phyloP scores from a whole-genome alignment of 2,888 invertebrate genomes.

The Limnephilus marmoratus region DNA sequence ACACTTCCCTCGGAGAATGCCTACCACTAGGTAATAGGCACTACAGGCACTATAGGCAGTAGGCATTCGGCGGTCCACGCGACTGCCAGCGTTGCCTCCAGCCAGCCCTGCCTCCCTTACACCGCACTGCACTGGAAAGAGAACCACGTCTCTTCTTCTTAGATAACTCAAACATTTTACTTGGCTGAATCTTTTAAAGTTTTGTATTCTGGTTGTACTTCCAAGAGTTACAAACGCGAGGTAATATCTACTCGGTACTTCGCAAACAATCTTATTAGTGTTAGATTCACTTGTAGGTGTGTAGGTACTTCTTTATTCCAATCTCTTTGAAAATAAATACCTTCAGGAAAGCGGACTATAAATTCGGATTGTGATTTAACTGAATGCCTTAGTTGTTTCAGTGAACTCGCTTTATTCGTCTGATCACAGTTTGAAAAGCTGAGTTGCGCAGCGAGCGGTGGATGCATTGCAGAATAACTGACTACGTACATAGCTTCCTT shows the following conservation, averaged over 20 bases:
- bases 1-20: constrained; percentile 45
- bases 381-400: not conserved
- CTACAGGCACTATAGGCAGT: not conserved
- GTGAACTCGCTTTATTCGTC: not conserved
- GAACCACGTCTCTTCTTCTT: constrained; percentile 25
- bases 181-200: constrained; percentile 21
- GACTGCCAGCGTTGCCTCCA: not conserved
- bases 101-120: not conserved
- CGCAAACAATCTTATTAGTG: not conserved
- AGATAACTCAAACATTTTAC: constrained; percentile 27
- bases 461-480: not conserved
- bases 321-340: not conserved
- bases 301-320: not conserved
- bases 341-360: not conserved
- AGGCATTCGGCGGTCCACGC: constrained; percentile 50
- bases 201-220: not conserved
- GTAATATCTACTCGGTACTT: not conserved
- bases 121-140: not conserved
- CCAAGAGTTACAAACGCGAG: not conserved
- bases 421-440: not conserved
- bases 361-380: not conserved
- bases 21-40: not conserved
- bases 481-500: constrained; percentile 6
- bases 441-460: not conserved
- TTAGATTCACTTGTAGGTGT: not conserved